Evolutionary conservation across 2,797 vertebrate genomes (phyloP).

Genomic region (Balearica regulorum): DNA sequence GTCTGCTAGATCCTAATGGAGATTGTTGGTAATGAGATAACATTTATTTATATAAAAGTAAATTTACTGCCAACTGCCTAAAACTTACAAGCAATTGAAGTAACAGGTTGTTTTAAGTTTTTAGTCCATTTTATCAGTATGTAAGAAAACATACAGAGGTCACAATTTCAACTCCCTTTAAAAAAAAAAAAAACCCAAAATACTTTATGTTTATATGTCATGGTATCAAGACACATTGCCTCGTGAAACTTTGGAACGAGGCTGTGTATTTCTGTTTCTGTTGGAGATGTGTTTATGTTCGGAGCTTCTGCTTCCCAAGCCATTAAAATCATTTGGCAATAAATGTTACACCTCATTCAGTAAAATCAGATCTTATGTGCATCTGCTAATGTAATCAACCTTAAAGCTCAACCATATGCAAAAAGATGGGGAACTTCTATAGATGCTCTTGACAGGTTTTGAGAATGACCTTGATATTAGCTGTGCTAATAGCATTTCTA

Average conservation of each 20-base stretch:
- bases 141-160: constrained; percentile 4
- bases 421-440: background rate
- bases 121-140: background rate
- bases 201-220: background rate
- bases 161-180: background rate
- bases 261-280: background rate
- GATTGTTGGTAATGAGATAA: constrained; percentile 76
- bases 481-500: constrained; percentile 43
- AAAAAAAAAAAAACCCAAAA: background rate
- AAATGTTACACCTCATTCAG: constrained; percentile 27
- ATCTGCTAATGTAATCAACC: constrained; percentile 15
- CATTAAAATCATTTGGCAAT: constrained; percentile 32
- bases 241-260: background rate
- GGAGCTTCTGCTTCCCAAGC: constrained; percentile 5
- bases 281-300: background rate
- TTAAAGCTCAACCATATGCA: background rate
- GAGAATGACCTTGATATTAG: constrained; percentile 59
- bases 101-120: constrained; percentile 40
- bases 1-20: constrained; percentile 77
- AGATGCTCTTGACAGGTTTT: constrained; percentile 5
- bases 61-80: constrained; percentile 69
- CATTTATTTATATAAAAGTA: constrained; percentile 79
- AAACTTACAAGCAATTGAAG: constrained; percentile 60
- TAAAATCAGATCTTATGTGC: constrained; percentile 26
- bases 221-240: background rate